Evolutionary conservation across 2,888 invertebrate genomes (phyloP), one percentile per base, ranked within the genome.

Genomic region (Lordiphosa fenestrarum): DNA sequence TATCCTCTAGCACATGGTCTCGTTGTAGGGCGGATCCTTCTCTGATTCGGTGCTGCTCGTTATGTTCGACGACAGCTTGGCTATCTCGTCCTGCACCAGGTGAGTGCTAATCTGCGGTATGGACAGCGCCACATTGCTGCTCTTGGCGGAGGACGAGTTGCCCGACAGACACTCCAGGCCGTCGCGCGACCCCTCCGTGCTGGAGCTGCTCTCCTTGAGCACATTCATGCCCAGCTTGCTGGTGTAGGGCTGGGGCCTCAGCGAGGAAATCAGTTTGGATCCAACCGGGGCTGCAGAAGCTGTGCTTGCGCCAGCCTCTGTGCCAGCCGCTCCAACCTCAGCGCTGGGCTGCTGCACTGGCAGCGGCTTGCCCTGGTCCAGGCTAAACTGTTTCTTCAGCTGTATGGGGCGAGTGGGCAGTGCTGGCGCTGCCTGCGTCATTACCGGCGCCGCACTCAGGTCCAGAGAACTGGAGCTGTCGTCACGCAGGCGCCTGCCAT

Each of bases 41-140:
- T 90, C 90, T 46, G 89, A 89, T 37, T 90, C 90, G 36, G 89
- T 89, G 78, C 89, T 90, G 68, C 89, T 90, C 64, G 89, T 90
- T 30, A 90, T 90, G 59, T 90, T 90, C 33, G 89, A 90, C 41
- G 90, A 90, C 13, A 90, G 69, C 66, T 90, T 90, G n/a, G 88
- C 90, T 36, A 90, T 90, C 77, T 90, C 90, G 64, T 90, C 90
- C 66, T 90, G 90, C 35, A 90, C 88, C 42, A 88, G 66, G 68
- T 89, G 85, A 33, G 90, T 90, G 67, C 89, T 90, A 6, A 90
- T 90, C 66, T 87, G 87, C 6, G 90, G 90, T 71, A 90, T 90
- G n/a, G 74, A 44, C 6, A 82, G 55, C 13, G 67, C 56, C 9
- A 58, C 53, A 44, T 53, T 64, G 40, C 72, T 72, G 65, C 72